Percentiles rank a stretch among this genome's conserved stretches.
Conservation (phyloP, 1,140 invertebrate genomes). For the Drosophila kurseongensis region DNA sequence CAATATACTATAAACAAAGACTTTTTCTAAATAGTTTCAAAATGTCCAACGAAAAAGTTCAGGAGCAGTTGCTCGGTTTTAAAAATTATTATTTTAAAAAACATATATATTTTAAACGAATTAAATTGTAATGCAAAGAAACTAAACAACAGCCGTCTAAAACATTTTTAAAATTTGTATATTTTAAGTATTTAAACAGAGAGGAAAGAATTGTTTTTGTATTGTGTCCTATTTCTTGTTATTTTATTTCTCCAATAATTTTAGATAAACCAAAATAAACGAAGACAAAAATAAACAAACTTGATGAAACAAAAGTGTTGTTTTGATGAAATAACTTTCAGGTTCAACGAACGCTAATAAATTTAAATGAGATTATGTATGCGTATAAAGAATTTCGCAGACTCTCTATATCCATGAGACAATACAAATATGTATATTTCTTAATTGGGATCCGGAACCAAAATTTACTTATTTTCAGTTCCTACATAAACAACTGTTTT, state of each 20-base stretch:
- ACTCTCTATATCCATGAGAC: neutral
- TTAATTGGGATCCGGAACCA: neutral
- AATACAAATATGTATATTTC: neutral
- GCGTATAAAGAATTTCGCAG: slow-evolving; percentile 9
- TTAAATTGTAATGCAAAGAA: slow-evolving; percentile 37
- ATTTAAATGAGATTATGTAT: slow-evolving; percentile 16
- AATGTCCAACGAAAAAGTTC: slow-evolving; percentile 16
- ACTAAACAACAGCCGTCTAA: slow-evolving; percentile 34
- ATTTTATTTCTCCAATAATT: slow-evolving; percentile 66
- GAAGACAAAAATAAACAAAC: slow-evolving; percentile 53
- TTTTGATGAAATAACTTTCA: slow-evolving; percentile 8
- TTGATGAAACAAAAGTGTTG: slow-evolving; percentile 16
- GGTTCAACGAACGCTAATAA: slow-evolving; percentile 23
- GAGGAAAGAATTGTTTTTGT: slow-evolving; percentile 35
- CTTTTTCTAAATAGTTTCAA: slow-evolving; percentile 11
- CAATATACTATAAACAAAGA: slow-evolving; percentile 29
- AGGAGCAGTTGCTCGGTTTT: slow-evolving; percentile 53
- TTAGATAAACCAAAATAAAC: slow-evolving; percentile 57
- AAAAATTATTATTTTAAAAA: slow-evolving; percentile 25
- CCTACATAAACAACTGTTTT: neutral
- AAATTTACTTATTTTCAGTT: neutral
- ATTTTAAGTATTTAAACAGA: slow-evolving; percentile 47
- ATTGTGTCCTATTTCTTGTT: slow-evolving; percentile 66
- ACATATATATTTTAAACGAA: slow-evolving; percentile 32
- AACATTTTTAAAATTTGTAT: slow-evolving; percentile 47